A percentile compares a stretch with the other conserved stretches of the same genome.
Conservation (phyloP, 2,888 invertebrate species). For the Tuberolachnus salignus region DNA sequence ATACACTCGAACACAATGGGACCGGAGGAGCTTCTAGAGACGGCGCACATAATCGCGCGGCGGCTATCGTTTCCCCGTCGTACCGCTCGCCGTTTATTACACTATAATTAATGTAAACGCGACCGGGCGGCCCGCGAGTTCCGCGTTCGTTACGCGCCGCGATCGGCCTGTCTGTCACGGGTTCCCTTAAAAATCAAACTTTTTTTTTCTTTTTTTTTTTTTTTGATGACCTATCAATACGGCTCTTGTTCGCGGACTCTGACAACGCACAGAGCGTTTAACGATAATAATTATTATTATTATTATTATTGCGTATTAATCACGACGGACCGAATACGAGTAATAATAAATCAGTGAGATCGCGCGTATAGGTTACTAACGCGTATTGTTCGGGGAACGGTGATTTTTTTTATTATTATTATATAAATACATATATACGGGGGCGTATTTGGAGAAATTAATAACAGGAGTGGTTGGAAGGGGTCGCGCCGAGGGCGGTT, state of each 20-base stretch:
- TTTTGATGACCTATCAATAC: slow-evolving; percentile 41
- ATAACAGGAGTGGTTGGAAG: no score
- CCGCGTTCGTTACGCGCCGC: slow-evolving; percentile 13
- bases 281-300: not conserved
- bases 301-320: no score
- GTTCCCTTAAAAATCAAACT: slow-evolving; percentile 40
- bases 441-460: no score
- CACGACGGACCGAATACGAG: no score
- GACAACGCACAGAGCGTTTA: no score
- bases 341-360: no score
- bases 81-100: slow-evolving; percentile 42
- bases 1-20: slow-evolving; percentile 43
- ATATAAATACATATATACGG: no score
- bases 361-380: no score
- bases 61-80: slow-evolving; percentile 5
- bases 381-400: no score
- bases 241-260: not conserved
- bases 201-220: slow-evolving; percentile 13
- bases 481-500: no score
- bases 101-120: slow-evolving; percentile 47
- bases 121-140: not conserved
- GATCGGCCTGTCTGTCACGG: slow-evolving; percentile 34
- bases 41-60: slow-evolving; percentile 12
- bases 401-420: no score
- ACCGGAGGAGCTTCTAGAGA: slow-evolving; percentile 29